Evolutionary conservation across 2,888 invertebrate genomes (phyloP), one percentile per base, ranked within the genome.

Genomic region (Candidula unifasciata): DNA sequence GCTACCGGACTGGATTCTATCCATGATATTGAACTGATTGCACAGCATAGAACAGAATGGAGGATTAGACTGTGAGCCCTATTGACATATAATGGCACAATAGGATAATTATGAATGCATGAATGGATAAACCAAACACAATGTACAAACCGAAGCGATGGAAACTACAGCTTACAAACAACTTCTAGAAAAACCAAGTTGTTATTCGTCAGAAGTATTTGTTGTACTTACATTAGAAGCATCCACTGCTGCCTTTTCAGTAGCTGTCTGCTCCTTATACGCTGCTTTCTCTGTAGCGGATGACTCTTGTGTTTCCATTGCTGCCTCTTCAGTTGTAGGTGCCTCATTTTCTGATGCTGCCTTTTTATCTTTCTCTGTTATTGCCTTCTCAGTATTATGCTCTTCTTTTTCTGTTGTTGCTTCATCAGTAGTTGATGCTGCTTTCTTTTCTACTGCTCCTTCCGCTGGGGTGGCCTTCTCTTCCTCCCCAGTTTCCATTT

Each of bases 261-360:
- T 27, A 3, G 24, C 18, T 37, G 71, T n/a, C 24, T 27, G 37
- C 37, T 44, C 27, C 13, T 18, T 44, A 5, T 37, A 8, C 71
- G 37, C 37, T 37, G 24, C n/a, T 27, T 24, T n/a, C 44, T 73
- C 73, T 44, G 52, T n/a, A 44, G n/a, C 44, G n/a, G 52, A 24
- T 52, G 52, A 13, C 2, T 68, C 68, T 68, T 44, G 37, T n/a
- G 24, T 73, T 24, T 73, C 52, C 27, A n/a, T 10, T 35, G 33
- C 68, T 68, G 68, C 35, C 68, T 68, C 37, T 44, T 44, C 73
- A 44, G 27, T 18, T 18, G 37, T 24, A 10, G 74, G 21, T 24
- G 30, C 13, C 24, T 60, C 44, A 1, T 83, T 78, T 37, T 78
- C 68, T n/a, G 5, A 13, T 73, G 73, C 73, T 73, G 73, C 52